phyloP scores from a whole-genome alignment of 2,797 vertebrate species.

The Sitta carolinensis region DNA sequence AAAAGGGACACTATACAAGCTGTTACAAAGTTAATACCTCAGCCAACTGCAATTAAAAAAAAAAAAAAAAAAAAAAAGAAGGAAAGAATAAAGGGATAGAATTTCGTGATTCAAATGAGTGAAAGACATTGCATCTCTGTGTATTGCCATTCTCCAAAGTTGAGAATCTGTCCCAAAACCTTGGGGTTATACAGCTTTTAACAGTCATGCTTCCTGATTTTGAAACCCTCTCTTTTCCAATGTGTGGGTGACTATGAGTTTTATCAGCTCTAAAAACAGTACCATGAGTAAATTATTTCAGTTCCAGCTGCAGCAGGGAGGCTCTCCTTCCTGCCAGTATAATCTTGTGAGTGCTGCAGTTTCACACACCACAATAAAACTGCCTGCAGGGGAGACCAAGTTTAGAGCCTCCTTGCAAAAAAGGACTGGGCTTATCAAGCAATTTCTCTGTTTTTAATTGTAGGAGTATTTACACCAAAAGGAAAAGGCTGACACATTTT shows the following conservation, averaged over 20 bases:
- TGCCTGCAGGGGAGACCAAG: background rate
- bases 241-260: background rate
- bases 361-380: background rate
- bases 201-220: background rate
- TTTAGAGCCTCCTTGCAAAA: background rate
- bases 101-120: background rate
- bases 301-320: background rate
- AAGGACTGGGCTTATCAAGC: background rate
- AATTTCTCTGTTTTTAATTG: background rate
- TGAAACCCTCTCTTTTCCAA: background rate
- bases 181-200: background rate
- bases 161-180: background rate
- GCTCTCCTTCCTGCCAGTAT: background rate
- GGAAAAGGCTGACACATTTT: background rate
- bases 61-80: rapidly evolving
- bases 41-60: background rate
- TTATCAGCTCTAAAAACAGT: background rate
- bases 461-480: background rate
- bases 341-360: background rate
- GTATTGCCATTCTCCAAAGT: background rate
- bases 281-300: background rate
- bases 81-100: background rate
- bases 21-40: background rate
- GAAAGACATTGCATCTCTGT: background rate
- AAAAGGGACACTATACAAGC: background rate